phyloP scores from a whole-genome alignment of 2,888 invertebrate genomes.

The Agrochola macilenta region DNA sequence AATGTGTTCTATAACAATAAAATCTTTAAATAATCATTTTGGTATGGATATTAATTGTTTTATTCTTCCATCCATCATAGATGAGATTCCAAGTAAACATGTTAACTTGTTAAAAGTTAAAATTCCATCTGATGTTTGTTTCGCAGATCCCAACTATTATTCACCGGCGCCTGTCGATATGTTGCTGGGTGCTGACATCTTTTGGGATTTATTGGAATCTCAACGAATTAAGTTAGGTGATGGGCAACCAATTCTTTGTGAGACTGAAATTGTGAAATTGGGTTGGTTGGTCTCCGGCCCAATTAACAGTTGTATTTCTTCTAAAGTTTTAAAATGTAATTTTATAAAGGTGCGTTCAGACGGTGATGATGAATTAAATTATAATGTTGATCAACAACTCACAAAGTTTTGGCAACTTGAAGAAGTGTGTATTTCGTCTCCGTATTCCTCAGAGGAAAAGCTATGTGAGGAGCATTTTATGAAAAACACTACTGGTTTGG shows the following conservation, averaged over 20 bases:
- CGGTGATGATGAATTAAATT: neutral
- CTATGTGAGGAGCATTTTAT: neutral
- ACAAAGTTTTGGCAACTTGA: neutral
- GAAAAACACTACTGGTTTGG: neutral
- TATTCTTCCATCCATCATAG: neutral
- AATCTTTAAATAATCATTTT: neutral
- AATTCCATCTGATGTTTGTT: neutral
- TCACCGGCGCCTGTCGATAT: neutral
- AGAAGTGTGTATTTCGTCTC: neutral
- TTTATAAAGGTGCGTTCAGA: neutral
- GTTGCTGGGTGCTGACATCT: neutral
- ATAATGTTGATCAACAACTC: neutral
- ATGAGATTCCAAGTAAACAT: neutral
- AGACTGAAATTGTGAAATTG: neutral
- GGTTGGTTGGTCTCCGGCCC: neutral
- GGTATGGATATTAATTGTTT: neutral
- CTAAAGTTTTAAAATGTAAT: neutral
- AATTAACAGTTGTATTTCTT: neutral
- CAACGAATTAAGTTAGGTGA: neutral
- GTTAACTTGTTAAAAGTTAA: neutral
- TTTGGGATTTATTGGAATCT: conserved; percentile 1
- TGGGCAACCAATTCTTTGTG: neutral
- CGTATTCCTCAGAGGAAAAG: neutral
- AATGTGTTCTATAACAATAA: neutral
- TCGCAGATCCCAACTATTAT: neutral